These are phyloP conservation scores for Notodonta ziczac DNA, from an alignment of 2,888 invertebrate genomes.

Conservation along the genomic window DNA sequence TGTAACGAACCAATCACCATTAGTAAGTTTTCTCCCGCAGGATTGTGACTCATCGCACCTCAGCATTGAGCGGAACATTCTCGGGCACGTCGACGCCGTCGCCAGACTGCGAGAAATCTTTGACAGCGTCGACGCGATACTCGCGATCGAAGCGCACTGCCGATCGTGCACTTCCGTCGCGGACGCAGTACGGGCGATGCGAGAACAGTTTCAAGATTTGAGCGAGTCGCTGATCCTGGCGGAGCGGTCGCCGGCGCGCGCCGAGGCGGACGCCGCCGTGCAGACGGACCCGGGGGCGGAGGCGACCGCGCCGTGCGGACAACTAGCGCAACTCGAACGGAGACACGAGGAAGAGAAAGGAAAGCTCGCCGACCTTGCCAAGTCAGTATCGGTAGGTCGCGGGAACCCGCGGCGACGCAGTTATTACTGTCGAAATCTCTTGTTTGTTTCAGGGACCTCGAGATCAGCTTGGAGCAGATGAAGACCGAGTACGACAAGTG, in stretches of 20 bases:
- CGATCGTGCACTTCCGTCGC: slow-evolving; percentile 13
- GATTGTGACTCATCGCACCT: slow-evolving; percentile 50
- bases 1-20: no score
- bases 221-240: slow-evolving; percentile 13
- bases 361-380: slow-evolving; percentile 56
- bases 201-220: slow-evolving; percentile 30
- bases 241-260: neutral
- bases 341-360: slow-evolving; percentile 59
- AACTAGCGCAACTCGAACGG: slow-evolving; percentile 13
- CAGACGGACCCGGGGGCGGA: slow-evolving; percentile 22
- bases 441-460: slow-evolving; percentile 85
- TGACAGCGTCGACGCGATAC: slow-evolving; percentile 16
- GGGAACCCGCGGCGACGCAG: neutral
- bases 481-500: slow-evolving; percentile 92
- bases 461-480: slow-evolving; percentile 89
- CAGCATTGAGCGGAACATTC: slow-evolving; percentile 44
- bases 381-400: slow-evolving; percentile 47
- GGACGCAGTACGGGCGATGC: slow-evolving; percentile 13
- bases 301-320: slow-evolving; percentile 4
- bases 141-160: slow-evolving; percentile 13
- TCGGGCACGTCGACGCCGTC: slow-evolving; percentile 35
- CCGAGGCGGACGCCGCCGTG: slow-evolving; percentile 12
- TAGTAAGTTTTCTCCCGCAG: slow-evolving; percentile 28
- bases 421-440: no score
- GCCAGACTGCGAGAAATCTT: slow-evolving; percentile 31